Evolutionary conservation across 2,113 vertebrate genomes (phyloP).

Genomic region (Prochilodus magdalenae): DNA sequence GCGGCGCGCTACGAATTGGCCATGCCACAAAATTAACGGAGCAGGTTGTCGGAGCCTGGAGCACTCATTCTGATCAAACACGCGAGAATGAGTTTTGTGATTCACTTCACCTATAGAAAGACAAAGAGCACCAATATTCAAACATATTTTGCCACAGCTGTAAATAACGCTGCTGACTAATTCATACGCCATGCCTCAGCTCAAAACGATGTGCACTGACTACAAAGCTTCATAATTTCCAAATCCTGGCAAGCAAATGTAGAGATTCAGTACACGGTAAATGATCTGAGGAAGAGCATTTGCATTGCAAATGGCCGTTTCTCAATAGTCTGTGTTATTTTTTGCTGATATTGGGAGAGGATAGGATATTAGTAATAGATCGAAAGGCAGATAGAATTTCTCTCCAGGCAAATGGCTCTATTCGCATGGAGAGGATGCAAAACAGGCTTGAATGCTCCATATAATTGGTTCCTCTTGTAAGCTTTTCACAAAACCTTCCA

Average conservation of each 20-base stretch:
- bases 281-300: constrained; percentile 31
- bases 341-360: constrained; percentile 10
- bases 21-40: neutral
- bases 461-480: constrained; percentile 19
- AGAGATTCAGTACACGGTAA: constrained; percentile 7
- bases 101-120: neutral
- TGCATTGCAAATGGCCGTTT: constrained; percentile 45
- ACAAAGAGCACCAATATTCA: neutral
- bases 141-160: neutral
- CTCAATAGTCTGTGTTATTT: constrained; percentile 28
- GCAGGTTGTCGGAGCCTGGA: neutral
- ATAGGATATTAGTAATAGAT: constrained; percentile 36
- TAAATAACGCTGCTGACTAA: neutral
- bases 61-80: neutral
- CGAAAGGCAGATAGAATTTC: constrained; percentile 35
- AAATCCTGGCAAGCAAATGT: constrained; percentile 23
- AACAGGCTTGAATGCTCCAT: constrained; percentile 12
- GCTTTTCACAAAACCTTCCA: neutral
- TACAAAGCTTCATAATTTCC: constrained; percentile 8
- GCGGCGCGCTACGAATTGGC: neutral
- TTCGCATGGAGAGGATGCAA: constrained; percentile 17
- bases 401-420: constrained; percentile 25
- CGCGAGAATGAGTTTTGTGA: neutral
- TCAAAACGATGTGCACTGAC: neutral
- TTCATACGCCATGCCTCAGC: neutral